Evolutionary conservation across 2,888 invertebrate species (phyloP).

Genomic region (Microchrysa polita): DNA sequence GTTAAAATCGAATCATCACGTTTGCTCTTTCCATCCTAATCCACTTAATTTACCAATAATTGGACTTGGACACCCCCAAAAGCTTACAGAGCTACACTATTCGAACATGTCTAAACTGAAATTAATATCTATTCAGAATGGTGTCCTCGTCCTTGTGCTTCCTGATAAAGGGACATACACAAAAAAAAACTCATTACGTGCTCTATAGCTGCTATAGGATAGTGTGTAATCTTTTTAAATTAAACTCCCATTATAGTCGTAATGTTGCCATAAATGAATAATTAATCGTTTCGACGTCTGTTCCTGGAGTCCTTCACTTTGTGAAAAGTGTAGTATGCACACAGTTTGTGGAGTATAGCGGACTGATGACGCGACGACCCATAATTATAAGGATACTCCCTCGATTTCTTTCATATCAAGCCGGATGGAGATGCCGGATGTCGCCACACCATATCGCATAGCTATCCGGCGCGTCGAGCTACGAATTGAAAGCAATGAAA

Average conservation of each 20-base stretch:
- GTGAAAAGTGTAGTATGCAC: not conserved
- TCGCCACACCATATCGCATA: constrained; percentile 20
- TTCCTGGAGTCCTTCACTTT: not conserved
- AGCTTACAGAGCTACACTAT: constrained; percentile 5
- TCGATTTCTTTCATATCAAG: constrained; percentile 20
- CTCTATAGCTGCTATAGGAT: not conserved
- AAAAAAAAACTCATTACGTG: not conserved
- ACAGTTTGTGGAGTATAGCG: not conserved
- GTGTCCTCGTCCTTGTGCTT: not conserved
- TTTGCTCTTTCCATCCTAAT: constrained; percentile 15
- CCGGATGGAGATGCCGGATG: constrained; percentile 40
- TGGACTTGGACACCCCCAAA: constrained; percentile 9
- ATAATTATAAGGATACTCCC: not conserved
- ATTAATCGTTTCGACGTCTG: constrained; percentile 42
- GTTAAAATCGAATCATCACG: constrained; percentile 1
- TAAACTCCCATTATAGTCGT: constrained; percentile 41
- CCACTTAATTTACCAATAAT: constrained; percentile 26
- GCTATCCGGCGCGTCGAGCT: not conserved
- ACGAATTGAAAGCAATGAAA: not conserved
- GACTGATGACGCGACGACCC: not conserved
- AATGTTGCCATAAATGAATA: constrained; percentile 43
- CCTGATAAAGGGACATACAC: not conserved
- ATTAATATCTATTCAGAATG: constrained; percentile 26
- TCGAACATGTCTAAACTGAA: constrained; percentile 22
- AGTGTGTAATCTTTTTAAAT: constrained; percentile 43